These are phyloP conservation scores for Sipha flava DNA, from an alignment of 1,140 invertebrate genomes.

Conservation along the genomic window DNA sequence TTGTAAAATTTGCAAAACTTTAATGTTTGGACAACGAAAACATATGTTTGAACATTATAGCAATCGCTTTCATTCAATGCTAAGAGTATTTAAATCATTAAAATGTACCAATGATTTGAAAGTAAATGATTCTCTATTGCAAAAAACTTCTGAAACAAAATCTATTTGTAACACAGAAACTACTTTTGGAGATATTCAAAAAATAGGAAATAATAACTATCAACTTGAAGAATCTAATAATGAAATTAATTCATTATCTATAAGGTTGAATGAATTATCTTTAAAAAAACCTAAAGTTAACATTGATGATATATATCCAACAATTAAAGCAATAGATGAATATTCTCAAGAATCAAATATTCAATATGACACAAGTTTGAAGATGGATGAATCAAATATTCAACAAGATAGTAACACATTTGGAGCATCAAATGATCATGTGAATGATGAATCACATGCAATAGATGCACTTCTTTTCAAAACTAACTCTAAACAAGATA, in stretches of 20 bases:
- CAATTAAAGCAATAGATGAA: not conserved
- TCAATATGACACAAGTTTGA: not conserved
- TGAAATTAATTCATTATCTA: not conserved
- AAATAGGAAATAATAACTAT: not conserved
- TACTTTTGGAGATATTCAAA: not conserved
- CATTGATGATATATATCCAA: not conserved
- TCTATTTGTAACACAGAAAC: not conserved
- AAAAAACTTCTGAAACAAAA: not conserved
- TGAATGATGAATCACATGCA: not conserved
- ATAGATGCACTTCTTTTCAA: no score
- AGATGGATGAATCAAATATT: no score
- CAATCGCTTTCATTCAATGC: constrained; percentile 1
- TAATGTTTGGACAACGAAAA: not conserved
- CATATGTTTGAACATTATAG: constrained; percentile 11
- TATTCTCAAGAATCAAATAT: not conserved
- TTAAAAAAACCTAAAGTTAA: not conserved
- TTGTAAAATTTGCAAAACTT: constrained; percentile 24
- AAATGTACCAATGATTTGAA: not conserved
- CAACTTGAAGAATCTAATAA: not conserved
- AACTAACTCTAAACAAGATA: not conserved
- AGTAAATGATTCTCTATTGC: not conserved
- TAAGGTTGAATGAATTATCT: no score
- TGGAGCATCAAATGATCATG: not conserved
- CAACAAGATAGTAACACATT: not conserved
- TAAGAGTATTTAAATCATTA: not conserved